Evolutionary conservation across 2,888 invertebrate species (phyloP), one percentile per base, ranked within the genome.

Genomic region (Stenchaetothrips biformis): DNA sequence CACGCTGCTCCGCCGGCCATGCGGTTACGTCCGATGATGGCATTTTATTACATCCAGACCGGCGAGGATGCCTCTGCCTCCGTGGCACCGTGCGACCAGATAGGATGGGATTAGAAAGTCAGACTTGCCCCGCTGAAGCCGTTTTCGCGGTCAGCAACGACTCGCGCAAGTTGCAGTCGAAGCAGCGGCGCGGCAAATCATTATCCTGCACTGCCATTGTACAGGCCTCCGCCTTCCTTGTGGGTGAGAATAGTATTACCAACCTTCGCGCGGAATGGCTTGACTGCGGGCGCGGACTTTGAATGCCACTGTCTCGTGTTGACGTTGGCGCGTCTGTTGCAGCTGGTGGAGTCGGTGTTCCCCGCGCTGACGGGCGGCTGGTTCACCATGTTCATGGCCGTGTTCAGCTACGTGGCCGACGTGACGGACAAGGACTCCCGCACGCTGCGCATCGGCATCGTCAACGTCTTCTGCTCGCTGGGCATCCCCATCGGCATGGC

Each of bases 401-500:
- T 95, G 83, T 94, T 96, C 87, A 94, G 95, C 87, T 96, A 96
- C 85, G 93, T 97, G 81, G 94, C 93, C 2, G 95, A 96, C 85
- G 93, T 95, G 21, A 95, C 96, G 4, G 92, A 93, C 3, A 91
- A 94, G 82, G 93, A 95, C 86, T 93, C 92, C 84, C 91, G 96
- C 83, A 96, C 96, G 37, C 88, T 95, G 78, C 88, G 96, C 82
- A 95, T 97, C 84, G 95, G 96, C 48, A 92, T 96, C 80, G 92
- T 95, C 82, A 97, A 97, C 87, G 91, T 96, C 9, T 96, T 95
- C 87, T 92, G 95, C 84, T 96, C 96, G 0, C 88, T 96, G 78
- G 95, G 96, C 47, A 93, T 95, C 81, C 95, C 96, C 0, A 90
- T 96, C 13, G 97, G 97, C n/a, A 92, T 95, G 85, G 95, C 95